Conservation (phyloP, 2,113 vertebrate genomes). For the Gobius niger region DNA sequence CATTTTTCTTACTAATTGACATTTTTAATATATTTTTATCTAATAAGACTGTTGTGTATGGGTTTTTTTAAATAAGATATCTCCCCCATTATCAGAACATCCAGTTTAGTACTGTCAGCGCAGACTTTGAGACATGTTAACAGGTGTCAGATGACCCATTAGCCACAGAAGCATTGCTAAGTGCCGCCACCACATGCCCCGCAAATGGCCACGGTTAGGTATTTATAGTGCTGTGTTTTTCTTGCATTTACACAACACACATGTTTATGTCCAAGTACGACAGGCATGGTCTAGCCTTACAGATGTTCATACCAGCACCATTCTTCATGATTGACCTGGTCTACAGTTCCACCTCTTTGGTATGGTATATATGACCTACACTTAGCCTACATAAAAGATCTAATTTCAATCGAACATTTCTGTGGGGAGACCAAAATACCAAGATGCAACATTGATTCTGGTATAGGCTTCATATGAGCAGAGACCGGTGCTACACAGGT, state of each 20-base stretch:
- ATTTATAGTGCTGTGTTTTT: constrained; percentile 6
- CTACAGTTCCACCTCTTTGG: constrained; percentile 35
- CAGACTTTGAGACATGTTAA: constrained; percentile 16
- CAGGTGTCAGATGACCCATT: constrained; percentile 30
- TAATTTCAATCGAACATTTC: constrained; percentile 17
- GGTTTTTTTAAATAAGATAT: background rate
- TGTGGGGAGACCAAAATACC: too few species aligned
- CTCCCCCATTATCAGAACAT: constrained; percentile 2
- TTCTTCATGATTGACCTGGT: constrained; percentile 14
- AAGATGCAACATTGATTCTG: too few species aligned
- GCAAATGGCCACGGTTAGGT: background rate
- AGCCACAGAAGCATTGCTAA: constrained; percentile 9
- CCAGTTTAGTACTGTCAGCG: constrained; percentile 22
- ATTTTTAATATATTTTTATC: constrained; percentile 1
- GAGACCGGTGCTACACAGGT: too few species aligned
- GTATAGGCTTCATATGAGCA: too few species aligned
- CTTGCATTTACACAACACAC: background rate
- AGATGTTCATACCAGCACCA: constrained; percentile 12
- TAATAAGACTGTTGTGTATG: background rate
- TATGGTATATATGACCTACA: constrained; percentile 11
- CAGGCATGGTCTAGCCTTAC: constrained; percentile 11
- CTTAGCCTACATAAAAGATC: constrained; percentile 30
- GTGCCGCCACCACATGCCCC: background rate
- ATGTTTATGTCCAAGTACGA: constrained; percentile 18
- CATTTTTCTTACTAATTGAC: constrained; percentile 14